These are phyloP conservation scores for Enhydra lutris DNA, from an alignment of 2,113 vertebrate genomes.

Conservation along the genomic window DNA sequence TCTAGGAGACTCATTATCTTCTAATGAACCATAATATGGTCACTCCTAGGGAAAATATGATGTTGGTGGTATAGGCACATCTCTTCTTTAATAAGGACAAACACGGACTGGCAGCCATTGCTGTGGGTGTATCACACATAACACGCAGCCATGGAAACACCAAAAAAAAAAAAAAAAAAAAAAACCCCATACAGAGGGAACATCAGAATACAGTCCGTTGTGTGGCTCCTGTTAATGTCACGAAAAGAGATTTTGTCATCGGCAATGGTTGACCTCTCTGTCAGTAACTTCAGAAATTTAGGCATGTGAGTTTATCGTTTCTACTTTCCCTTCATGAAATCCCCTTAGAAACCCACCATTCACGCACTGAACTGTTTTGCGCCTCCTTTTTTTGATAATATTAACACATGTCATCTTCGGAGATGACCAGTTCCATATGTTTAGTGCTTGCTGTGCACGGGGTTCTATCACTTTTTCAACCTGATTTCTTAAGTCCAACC, in stretches of 20 bases:
- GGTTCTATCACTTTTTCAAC: not conserved
- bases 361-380: not conserved
- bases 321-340: not conserved
- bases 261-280: not conserved
- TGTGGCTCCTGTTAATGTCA: not conserved
- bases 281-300: not conserved
- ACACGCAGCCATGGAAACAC: not conserved
- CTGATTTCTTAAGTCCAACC: not conserved
- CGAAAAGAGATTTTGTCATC: not conserved
- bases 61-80: not conserved
- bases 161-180: too few species aligned
- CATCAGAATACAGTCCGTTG: not conserved
- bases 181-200: not conserved
- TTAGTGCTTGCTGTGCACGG: not conserved
- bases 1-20: not conserved
- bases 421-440: not conserved
- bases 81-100: conserved; percentile 1
- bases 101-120: not conserved
- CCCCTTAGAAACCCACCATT: not conserved
- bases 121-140: not conserved
- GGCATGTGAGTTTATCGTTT: not conserved
- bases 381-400: not conserved
- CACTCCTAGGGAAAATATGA: not conserved
- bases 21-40: not conserved
- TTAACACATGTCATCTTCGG: not conserved